These are phyloP conservation scores for Drosophila nebulosa DNA, from an alignment of 1,140 invertebrate species.

Conservation along the genomic window DNA sequence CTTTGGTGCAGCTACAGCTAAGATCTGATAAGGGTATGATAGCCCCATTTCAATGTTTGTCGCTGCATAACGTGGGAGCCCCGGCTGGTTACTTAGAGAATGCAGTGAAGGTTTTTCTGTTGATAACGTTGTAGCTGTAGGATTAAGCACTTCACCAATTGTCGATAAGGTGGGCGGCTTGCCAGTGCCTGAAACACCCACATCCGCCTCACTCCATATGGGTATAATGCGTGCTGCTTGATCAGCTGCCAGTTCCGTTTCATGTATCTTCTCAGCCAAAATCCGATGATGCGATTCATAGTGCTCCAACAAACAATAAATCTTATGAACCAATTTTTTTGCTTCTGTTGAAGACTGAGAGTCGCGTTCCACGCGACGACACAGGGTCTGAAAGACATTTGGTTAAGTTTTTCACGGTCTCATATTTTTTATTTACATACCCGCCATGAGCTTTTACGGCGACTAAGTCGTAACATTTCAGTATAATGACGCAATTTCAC, in stretches of 20 bases:
- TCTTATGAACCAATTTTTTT: constrained; percentile 52
- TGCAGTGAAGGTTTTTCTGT: neutral
- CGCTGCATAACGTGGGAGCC: neutral
- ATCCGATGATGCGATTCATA: constrained; percentile 56
- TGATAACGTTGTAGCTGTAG: neutral
- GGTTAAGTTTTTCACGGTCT: neutral
- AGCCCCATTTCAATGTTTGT: neutral
- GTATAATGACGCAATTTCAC: constrained; percentile 60
- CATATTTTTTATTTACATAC: constrained; percentile 14
- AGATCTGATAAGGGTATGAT: neutral
- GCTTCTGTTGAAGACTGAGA: constrained; percentile 49
- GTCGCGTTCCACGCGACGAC: constrained; percentile 41
- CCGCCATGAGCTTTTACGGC: constrained; percentile 59
- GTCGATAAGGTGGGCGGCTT: neutral
- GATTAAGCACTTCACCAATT: neutral
- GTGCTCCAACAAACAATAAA: constrained; percentile 60
- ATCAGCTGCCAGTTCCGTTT: constrained; percentile 48
- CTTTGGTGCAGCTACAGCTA: neutral
- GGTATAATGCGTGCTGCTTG: constrained; percentile 41
- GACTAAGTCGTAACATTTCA: constrained; percentile 50
- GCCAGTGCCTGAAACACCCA: neutral
- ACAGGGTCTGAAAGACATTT: constrained; percentile 28
- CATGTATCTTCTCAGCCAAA: constrained; percentile 54
- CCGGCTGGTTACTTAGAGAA: neutral
- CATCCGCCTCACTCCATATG: constrained; percentile 20